These are phyloP conservation scores for Raphicerus campestris DNA, from an alignment of 2,113 vertebrate species.

Conservation along the genomic window DNA sequence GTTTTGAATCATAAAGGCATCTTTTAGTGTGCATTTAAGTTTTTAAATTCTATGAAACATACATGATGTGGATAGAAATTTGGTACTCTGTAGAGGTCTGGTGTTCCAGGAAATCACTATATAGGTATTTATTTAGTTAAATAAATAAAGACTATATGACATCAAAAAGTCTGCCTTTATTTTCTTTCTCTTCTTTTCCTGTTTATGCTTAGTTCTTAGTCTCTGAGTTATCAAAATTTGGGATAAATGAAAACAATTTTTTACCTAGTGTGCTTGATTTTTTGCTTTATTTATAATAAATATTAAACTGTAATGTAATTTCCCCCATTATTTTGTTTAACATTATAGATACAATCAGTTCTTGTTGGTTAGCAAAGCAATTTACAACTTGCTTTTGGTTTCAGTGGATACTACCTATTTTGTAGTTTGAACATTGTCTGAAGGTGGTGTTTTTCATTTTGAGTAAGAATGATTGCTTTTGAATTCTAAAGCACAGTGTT, in stretches of 20 bases:
- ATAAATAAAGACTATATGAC: neutral
- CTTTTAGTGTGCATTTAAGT: neutral
- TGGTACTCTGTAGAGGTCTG: neutral
- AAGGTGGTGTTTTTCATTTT: neutral
- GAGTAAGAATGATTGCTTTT: neutral
- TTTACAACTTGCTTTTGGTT: neutral
- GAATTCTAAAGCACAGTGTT: neutral
- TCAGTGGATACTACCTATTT: neutral
- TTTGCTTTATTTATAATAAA: conserved; percentile 14
- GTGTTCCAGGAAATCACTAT: neutral
- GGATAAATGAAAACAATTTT: neutral
- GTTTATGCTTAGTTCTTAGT: neutral
- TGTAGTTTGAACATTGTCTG: neutral
- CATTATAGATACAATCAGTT: neutral
- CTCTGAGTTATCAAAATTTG: neutral
- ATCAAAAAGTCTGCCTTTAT: neutral
- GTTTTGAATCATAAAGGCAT: neutral
- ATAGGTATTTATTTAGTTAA: conserved; percentile 1
- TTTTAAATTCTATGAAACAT: neutral
- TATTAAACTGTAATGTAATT: neutral
- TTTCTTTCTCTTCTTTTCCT: neutral
- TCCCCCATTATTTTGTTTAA: neutral
- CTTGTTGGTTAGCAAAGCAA: neutral
- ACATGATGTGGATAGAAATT: neutral
- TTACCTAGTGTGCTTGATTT: neutral